These are phyloP conservation scores for Dallia pectoralis DNA, from an alignment of 2,797 vertebrate genomes.

Conservation along the genomic window DNA sequence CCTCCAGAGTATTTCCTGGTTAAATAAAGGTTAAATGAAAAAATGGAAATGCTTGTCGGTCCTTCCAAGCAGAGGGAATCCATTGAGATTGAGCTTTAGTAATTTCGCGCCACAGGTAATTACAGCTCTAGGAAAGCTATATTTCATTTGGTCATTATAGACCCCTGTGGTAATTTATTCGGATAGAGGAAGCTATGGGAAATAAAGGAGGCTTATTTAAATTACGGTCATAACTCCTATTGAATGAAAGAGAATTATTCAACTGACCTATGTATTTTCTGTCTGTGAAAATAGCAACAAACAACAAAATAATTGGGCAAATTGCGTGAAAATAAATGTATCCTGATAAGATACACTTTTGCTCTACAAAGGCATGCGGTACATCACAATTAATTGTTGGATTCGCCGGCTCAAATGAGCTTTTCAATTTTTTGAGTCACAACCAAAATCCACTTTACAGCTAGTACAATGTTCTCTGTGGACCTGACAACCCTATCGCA, in stretches of 20 bases:
- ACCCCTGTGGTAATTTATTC: constrained; percentile 46
- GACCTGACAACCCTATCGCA: constrained; percentile 32
- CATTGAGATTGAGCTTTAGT: constrained; percentile 53
- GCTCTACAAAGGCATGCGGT: too few species aligned
- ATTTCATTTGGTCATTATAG: constrained; percentile 64
- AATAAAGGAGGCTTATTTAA: constrained; percentile 45
- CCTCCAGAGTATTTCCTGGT: neutral
- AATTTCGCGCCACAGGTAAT: constrained; percentile 62
- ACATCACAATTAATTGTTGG: neutral
- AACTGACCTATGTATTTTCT: neutral
- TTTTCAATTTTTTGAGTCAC: neutral
- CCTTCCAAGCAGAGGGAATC: constrained; percentile 59
- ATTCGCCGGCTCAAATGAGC: neutral
- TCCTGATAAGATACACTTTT: too few species aligned
- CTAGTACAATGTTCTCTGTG: neutral
- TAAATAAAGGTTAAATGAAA: neutral
- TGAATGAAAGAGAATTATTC: constrained; percentile 17
- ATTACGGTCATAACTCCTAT: constrained; percentile 36
- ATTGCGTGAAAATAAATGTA: neutral
- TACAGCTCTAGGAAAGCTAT: constrained; percentile 51
- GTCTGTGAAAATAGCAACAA: constrained; percentile 20
- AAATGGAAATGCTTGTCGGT: constrained; percentile 22
- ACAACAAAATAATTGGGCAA: neutral
- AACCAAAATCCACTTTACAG: neutral
- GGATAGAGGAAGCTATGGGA: constrained; percentile 45